A percentile compares a stretch with the other conserved stretches of the same genome.
Conservation (phyloP, 1,140 invertebrate species). For the Hyles vespertilio region DNA sequence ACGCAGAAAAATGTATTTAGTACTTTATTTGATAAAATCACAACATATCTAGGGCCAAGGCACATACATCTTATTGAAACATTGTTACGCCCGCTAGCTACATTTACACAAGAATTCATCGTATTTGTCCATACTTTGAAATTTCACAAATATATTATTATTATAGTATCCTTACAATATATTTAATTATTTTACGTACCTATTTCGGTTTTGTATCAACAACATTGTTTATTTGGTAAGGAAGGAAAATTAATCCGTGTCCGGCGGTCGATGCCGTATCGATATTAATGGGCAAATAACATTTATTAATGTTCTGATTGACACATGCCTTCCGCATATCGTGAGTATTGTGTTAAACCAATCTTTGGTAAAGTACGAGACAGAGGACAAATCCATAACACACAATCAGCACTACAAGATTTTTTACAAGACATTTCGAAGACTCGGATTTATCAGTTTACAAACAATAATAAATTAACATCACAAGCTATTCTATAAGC, state of each 20-base stretch:
- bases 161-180: background rate
- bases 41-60: constrained; percentile 67
- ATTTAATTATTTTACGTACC: constrained; percentile 3
- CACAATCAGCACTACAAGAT: background rate
- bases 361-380: constrained; percentile 9
- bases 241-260: background rate
- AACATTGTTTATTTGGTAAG: constrained; percentile 1
- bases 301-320: background rate
- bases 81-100: constrained; percentile 30
- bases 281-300: too few species aligned
- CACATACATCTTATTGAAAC: constrained; percentile 54
- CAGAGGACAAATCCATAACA: background rate
- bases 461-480: constrained; percentile 6
- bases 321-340: constrained; percentile 2
- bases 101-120: constrained; percentile 12
- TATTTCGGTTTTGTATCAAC: background rate
- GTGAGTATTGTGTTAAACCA: constrained; percentile 6
- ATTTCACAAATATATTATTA: constrained; percentile 4
- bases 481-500: constrained; percentile 19
- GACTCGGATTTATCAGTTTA: constrained; percentile 1
- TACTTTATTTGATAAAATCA: constrained; percentile 39
- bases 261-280: too few species aligned
- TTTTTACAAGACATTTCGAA: background rate
- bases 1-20: constrained; percentile 16
- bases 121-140: background rate